phyloP scores from a whole-genome alignment of 1,140 invertebrate genomes.

The Tachypleus tridentatus region DNA sequence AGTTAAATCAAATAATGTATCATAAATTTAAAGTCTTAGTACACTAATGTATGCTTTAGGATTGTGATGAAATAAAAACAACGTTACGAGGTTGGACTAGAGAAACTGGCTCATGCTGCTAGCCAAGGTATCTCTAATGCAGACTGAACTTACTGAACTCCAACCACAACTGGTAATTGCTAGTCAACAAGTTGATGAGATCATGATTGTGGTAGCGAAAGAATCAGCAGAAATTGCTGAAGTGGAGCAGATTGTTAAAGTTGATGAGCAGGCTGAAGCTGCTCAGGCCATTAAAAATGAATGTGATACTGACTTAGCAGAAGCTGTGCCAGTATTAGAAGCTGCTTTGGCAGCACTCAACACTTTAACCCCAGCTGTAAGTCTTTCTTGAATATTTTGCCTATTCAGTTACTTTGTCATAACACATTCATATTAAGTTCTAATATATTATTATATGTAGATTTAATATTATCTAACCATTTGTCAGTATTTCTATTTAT shows the following conservation, averaged over 20 bases:
- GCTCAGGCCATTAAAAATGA: conserved; percentile 96
- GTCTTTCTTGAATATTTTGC: background rate
- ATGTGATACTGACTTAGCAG: conserved; percentile 89
- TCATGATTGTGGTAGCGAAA: conserved; percentile 93
- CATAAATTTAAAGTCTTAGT: no score
- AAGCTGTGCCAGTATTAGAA: conserved; percentile 88
- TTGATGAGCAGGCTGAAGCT: conserved; percentile 88
- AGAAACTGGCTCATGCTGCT: conserved; percentile 86
- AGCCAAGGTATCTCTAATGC: conserved; percentile 69
- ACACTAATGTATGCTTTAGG: conserved; percentile 9
- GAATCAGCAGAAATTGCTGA: conserved; percentile 93
- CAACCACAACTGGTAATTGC: conserved; percentile 86
- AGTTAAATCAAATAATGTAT: no score
- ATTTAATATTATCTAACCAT: no score
- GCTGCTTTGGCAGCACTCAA: conserved; percentile 78
- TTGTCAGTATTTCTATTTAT: no score
- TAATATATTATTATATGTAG: no score
- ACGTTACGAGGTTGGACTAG: conserved; percentile 52
- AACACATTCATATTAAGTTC: background rate
- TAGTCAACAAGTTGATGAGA: conserved; percentile 78
- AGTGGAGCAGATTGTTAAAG: conserved; percentile 78
- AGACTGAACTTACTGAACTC: conserved; percentile 59
- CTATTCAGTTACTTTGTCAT: background rate
- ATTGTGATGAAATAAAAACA: conserved; percentile 24
- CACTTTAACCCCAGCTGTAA: conserved; percentile 66